These are phyloP conservation scores for Bovichtus diacanthus DNA, from an alignment of 2,797 vertebrate species.

Conservation along the genomic window DNA sequence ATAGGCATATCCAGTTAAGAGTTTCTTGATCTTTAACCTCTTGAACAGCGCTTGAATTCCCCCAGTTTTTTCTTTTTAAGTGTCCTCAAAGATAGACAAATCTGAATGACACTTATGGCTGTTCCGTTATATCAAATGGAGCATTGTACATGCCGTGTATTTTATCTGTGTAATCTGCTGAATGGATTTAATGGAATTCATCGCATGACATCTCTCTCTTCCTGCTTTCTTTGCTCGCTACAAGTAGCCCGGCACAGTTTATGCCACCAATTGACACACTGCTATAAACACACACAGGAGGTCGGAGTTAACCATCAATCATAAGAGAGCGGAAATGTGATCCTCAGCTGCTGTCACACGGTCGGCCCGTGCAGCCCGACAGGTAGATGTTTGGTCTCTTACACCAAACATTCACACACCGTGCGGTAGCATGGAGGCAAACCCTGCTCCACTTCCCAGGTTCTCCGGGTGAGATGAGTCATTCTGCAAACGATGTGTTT, in stretches of 20 bases:
- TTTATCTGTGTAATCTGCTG: slow-evolving; percentile 12
- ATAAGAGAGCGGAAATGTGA: slow-evolving; percentile 26
- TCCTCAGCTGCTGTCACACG: slow-evolving; percentile 41
- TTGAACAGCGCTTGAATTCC: not conserved
- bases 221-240: slow-evolving; percentile 16
- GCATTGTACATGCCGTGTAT: slow-evolving; percentile 17
- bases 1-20: not conserved
- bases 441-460: slow-evolving; percentile 56
- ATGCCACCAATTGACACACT: slow-evolving; percentile 36
- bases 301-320: slow-evolving; percentile 28
- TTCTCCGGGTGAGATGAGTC: slow-evolving; percentile 77
- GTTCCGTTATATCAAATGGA: slow-evolving; percentile 8
- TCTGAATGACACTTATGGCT: not conserved
- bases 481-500: slow-evolving; percentile 73
- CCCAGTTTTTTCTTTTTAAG: slow-evolving; percentile 3
- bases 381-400: slow-evolving; percentile 24
- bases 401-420: not conserved
- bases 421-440: slow-evolving; percentile 2
- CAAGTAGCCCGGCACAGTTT: slow-evolving; percentile 38
- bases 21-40: slow-evolving; percentile 12
- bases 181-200: slow-evolving; percentile 28
- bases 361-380: not conserved
- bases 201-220: slow-evolving; percentile 11
- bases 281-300: slow-evolving; percentile 50
- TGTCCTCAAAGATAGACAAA: not conserved